Base-by-base conservation (phyloP, 35 echinoderm and acorn worm genomes). In the Anneissia japonica region DNA sequence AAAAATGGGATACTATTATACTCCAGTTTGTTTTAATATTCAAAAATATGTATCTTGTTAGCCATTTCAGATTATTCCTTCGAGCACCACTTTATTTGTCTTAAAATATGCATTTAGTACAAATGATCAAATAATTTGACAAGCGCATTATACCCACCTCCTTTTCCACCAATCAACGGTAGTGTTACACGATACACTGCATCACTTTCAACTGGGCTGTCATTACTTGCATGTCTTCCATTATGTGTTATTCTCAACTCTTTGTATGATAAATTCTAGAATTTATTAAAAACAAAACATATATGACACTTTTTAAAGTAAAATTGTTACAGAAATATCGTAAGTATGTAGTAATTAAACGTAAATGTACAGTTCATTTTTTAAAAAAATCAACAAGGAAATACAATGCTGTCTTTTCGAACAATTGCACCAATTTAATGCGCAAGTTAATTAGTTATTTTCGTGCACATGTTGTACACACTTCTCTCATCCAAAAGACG, bases 101-200 rank as follows among this genome's bases (percentile, higher is more conserved):
- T n/a, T n/a, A n/a, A n/a, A n/a, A n/a, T n/a, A n/a, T n/a, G n/a
- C n/a, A n/a, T n/a, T n/a, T n/a, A n/a, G n/a, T n/a, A n/a, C n/a
- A n/a, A n/a, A n/a, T n/a, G n/a, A n/a, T n/a, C n/a, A n/a, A n/a
- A n/a, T 75, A 30, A 30, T 75, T 32, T 75, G 7, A 75, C 32
- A 30, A 4, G 26, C 73, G 32, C 31, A 26, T 2, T 73, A 73
- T 74, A 55, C 38, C 10, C 90, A 97, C 94, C 94, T 86, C 94
- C 94, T 90, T 97, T 97, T 30, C 94, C 94, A 43, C 94, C 94
- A 73, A 46, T 39, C 5, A 97, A 87, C 34, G 81, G 11, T 23
- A 92, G 74, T 0, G 76, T 38, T 28, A 89, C 87, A 83, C 87
- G 81, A 83, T 97, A 97, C 32, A 75, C 46, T 17, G 34, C 91